These are phyloP conservation scores for Gisinianus flammeolus DNA, from an alignment of 2,888 invertebrate genomes.

Conservation along the genomic window DNA sequence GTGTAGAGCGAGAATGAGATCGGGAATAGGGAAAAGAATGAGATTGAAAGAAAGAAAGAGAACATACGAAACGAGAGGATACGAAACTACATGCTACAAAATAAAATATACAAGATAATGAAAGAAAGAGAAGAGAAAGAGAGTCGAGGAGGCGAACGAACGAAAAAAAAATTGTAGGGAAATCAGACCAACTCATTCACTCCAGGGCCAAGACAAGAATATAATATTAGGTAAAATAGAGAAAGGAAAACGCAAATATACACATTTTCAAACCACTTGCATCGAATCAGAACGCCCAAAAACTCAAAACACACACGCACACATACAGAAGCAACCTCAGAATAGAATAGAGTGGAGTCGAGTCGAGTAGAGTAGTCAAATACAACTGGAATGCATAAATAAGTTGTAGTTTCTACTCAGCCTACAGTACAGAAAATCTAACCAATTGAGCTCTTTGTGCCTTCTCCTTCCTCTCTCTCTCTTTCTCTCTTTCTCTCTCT, in stretches of 20 bases:
- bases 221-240: neutral
- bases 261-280: neutral
- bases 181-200: too few relatives aligned
- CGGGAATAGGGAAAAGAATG: neutral
- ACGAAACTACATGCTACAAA: neutral
- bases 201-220: too few relatives aligned
- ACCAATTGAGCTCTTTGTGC: constrained; percentile 8
- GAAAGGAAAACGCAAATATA: neutral
- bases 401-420: neutral
- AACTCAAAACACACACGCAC: neutral
- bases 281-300: neutral
- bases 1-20: neutral
- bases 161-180: too few relatives aligned
- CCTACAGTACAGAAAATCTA: neutral
- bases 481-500: neutral
- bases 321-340: too few relatives aligned
- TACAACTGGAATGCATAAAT: constrained; percentile 4
- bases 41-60: neutral
- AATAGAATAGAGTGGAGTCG: too few relatives aligned
- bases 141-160: too few relatives aligned
- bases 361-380: neutral
- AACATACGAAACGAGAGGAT: too few relatives aligned
- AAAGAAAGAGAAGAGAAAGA: too few relatives aligned
- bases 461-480: neutral
- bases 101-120: neutral